phyloP scores from a whole-genome alignment of 2,888 invertebrate species.

The Cepaea hortensis region DNA sequence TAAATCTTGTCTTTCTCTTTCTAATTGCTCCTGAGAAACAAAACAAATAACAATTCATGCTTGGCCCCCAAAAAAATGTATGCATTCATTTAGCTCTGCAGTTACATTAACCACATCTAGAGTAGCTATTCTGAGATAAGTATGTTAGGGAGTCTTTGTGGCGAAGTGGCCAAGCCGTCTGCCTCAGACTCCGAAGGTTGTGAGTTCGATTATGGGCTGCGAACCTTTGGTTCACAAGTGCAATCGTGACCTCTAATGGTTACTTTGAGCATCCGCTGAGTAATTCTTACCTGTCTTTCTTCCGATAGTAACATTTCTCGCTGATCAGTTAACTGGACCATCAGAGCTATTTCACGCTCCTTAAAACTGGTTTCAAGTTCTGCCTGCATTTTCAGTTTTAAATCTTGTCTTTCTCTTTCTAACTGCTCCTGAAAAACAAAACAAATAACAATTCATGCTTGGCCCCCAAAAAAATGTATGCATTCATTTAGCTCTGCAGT shows the following conservation, averaged over 20 bases:
- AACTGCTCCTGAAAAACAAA: conserved; percentile 42
- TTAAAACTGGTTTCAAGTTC: conserved; percentile 55
- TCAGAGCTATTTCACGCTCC: conserved; percentile 54
- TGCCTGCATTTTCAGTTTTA: conserved; percentile 54
- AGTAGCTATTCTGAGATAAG: too few relatives aligned
- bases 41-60: neutral
- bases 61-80: neutral
- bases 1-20: conserved; percentile 31
- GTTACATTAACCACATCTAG: too few relatives aligned
- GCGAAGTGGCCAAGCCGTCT: too few relatives aligned
- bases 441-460: neutral
- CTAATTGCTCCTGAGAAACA: conserved; percentile 43
- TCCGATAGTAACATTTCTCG: conserved; percentile 52
- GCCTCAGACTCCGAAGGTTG: too few relatives aligned
- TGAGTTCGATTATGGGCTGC: too few relatives aligned
- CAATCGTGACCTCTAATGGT: neutral
- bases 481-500: neutral
- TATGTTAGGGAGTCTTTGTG: too few relatives aligned
- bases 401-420: conserved; percentile 32
- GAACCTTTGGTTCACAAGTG: too few relatives aligned
- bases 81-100: neutral
- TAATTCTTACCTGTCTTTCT: conserved; percentile 63
- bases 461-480: neutral
- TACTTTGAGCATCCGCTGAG: too few relatives aligned
- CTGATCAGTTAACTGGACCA: conserved; percentile 59